phyloP scores from a whole-genome alignment of 1,140 invertebrate species.

The Drosophila ambigua region DNA sequence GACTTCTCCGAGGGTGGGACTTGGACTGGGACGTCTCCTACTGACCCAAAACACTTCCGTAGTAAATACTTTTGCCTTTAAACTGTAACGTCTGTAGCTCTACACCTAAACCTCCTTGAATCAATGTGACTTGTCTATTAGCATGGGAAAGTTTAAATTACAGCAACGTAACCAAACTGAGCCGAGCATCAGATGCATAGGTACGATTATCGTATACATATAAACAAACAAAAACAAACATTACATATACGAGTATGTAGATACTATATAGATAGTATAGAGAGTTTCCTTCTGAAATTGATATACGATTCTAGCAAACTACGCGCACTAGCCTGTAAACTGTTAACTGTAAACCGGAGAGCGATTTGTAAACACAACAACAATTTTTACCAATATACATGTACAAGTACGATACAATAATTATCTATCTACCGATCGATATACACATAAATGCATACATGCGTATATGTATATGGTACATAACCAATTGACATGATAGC shows the following conservation, averaged over 20 bases:
- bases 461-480: neutral
- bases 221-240: conserved; percentile 32
- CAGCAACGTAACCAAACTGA: conserved; percentile 8
- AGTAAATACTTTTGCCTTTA: conserved; percentile 46
- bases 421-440: conserved; percentile 49
- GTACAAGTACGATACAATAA: conserved; percentile 62
- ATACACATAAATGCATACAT: neutral
- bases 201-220: conserved; percentile 35
- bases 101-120: conserved; percentile 71
- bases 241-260: no score
- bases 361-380: conserved; percentile 15
- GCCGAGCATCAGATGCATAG: conserved; percentile 66
- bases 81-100: conserved; percentile 57
- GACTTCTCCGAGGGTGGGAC: conserved; percentile 7
- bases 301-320: conserved; percentile 36
- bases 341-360: conserved; percentile 11
- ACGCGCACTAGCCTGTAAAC: conserved; percentile 58
- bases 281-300: conserved; percentile 68
- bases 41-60: conserved; percentile 32
- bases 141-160: conserved; percentile 28
- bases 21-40: conserved; percentile 4
- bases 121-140: conserved; percentile 82
- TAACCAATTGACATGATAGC: conserved; percentile 55
- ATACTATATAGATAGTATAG: conserved; percentile 46
- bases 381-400: conserved; percentile 78